A percentile compares a stretch with the other conserved stretches of the same genome.
Evolutionary conservation across 2,797 vertebrate species (phyloP).

Genomic region (Aerospiza tachiro): DNA sequence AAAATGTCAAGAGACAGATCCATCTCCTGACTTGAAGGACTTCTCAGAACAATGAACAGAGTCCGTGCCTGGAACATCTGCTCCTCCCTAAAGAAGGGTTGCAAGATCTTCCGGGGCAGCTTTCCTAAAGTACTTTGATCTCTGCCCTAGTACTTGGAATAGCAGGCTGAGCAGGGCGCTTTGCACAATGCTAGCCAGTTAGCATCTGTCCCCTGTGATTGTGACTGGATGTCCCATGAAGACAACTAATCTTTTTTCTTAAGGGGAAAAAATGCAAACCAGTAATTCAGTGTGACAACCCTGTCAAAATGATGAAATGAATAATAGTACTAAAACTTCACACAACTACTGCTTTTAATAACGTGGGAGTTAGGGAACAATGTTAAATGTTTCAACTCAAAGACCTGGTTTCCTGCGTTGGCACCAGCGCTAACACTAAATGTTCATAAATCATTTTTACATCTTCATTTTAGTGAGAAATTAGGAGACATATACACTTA

Average conservation of each 20-base stretch:
- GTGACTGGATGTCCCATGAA: background rate
- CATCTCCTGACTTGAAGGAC: slow-evolving; percentile 1
- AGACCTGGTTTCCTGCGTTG: slow-evolving; percentile 49
- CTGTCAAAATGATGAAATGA: slow-evolving; percentile 32
- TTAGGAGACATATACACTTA: background rate
- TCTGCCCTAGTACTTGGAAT: background rate
- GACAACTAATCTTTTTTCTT: background rate
- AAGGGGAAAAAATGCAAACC: slow-evolving; percentile 14
- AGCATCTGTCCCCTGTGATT: background rate
- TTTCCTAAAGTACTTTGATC: background rate
- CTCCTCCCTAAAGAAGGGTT: background rate
- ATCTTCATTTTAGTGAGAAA: slow-evolving; percentile 46
- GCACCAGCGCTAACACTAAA: background rate
- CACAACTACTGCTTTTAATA: background rate
- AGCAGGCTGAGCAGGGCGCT: background rate
- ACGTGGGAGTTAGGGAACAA: background rate
- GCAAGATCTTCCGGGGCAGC: background rate
- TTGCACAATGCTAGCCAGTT: background rate
- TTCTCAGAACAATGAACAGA: background rate
- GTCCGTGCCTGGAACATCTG: background rate
- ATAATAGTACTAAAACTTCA: slow-evolving; percentile 22
- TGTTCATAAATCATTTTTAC: slow-evolving; percentile 35
- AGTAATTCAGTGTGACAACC: slow-evolving; percentile 2
- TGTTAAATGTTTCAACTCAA: slow-evolving; percentile 29
- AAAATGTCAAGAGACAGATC: background rate